Evolutionary conservation across 2,888 invertebrate species (phyloP), one percentile per base, ranked within the genome.

Genomic region (Drosophila kambysellisi): DNA sequence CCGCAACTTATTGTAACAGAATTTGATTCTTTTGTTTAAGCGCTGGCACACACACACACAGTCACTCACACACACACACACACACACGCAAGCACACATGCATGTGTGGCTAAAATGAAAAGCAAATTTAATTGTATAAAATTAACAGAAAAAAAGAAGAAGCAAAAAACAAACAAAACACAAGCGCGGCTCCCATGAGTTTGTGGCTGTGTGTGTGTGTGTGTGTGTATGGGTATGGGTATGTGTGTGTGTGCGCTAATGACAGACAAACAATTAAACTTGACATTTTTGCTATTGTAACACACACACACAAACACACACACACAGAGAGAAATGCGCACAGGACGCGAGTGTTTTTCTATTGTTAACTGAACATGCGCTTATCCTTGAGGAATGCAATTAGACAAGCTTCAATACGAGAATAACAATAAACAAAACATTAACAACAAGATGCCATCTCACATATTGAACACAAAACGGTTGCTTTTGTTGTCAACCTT

Each of bases 261-360:
- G 85, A 85, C 86, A 86, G 82, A 81, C 84, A 85, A 82, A 85
- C 84, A 85, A 84, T 84, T 84, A 84, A 84, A 84, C 86, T 84
- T 84, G 84, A 84, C 84, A 84, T 84, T 83, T 84, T 84, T 50
- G 75, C 83, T 72, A 81, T 83, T 85, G 83, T 85, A 70, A 50
- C 63, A 30, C 43, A 67, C 74, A 65, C 50, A 60, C 46, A 59
- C 60, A 59, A 43, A 66, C 30, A 48, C 48, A 37, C 32, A 51
- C n/a, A 15, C 17, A 30, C 5, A 25, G 2, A 7, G 15, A 41
- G 3, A 51, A 48, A 53, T 37, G 48, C 54, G 51, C 11, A 25
- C n/a, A 43, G 33, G 25, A 33, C 25, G 60, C 46, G 50, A 56
- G 37, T 33, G 43, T 60, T 61, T 62, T 68, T 33, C 52, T 56